Evolutionary conservation across 2,888 invertebrate species (phyloP).

Genomic region (Hirtodrosophila alboralis): DNA sequence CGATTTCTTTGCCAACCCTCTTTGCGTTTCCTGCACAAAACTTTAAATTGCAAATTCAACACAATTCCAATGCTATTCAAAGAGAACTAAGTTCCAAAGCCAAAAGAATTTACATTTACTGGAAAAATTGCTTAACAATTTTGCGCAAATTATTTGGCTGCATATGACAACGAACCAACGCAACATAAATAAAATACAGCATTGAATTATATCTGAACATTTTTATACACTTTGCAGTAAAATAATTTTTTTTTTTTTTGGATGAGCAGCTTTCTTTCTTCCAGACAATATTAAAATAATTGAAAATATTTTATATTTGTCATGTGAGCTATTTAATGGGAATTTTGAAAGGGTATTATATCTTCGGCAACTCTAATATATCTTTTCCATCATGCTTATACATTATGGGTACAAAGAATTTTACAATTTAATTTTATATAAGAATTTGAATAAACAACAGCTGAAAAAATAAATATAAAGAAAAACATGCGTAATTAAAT

Average conservation of each 20-base stretch:
- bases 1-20: background rate
- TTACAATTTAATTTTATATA: too few species aligned
- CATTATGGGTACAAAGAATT: too few species aligned
- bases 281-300: too few species aligned
- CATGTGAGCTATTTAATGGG: too few species aligned
- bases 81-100: slow-evolving; percentile 37
- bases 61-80: slow-evolving; percentile 41
- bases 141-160: slow-evolving; percentile 47
- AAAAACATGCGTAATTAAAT: background rate
- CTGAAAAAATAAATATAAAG: background rate
- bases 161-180: slow-evolving; percentile 29
- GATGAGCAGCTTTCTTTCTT: slow-evolving; percentile 1
- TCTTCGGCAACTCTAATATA: too few species aligned
- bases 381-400: too few species aligned
- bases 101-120: slow-evolving; percentile 56
- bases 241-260: too few species aligned
- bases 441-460: too few species aligned
- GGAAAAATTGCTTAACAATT: slow-evolving; percentile 57
- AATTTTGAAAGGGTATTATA: too few species aligned
- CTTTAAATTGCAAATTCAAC: slow-evolving; percentile 68
- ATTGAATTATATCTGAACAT: slow-evolving; percentile 25
- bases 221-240: too few species aligned
- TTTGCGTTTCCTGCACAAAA: slow-evolving; percentile 33
- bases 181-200: slow-evolving; percentile 10
- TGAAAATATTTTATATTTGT: too few species aligned